Conservation (phyloP, 1,140 invertebrate species). For the Lethrus apterus region DNA sequence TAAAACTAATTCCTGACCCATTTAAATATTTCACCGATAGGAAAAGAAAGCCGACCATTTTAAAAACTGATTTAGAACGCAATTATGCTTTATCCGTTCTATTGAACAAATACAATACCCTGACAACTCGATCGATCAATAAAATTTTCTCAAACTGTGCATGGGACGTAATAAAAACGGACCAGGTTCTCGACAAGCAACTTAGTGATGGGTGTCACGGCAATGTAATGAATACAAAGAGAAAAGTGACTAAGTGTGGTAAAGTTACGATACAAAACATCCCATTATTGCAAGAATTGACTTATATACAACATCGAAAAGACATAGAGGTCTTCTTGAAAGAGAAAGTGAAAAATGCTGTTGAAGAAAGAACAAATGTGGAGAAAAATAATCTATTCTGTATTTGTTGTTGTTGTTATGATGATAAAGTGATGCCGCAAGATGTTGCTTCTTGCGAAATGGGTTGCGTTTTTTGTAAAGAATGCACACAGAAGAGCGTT, state of each 20-base stretch:
- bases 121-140: no score
- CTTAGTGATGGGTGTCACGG: no score
- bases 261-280: conserved; percentile 34
- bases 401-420: conserved; percentile 52
- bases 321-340: conserved; percentile 41
- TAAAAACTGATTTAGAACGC: no score
- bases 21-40: conserved; percentile 44
- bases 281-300: conserved; percentile 44
- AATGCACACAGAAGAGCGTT: conserved; percentile 46
- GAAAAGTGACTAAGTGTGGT: conserved; percentile 19
- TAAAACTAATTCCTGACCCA: conserved; percentile 51
- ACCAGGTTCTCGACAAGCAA: background rate
- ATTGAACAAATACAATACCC: no score
- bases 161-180: background rate
- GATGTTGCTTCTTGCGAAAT: conserved; percentile 50
- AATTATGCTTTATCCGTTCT: no score
- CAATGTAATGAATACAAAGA: conserved; percentile 26
- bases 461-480: conserved; percentile 53
- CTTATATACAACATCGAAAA: conserved; percentile 45
- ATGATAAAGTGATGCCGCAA: conserved; percentile 51
- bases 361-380: conserved; percentile 27
- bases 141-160: no score
- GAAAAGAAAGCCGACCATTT: no score
- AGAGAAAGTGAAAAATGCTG: conserved; percentile 30
- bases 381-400: conserved; percentile 32